These are phyloP conservation scores for Allophyes oxyacanthae DNA, from an alignment of 2,888 invertebrate genomes.

Conservation along the genomic window DNA sequence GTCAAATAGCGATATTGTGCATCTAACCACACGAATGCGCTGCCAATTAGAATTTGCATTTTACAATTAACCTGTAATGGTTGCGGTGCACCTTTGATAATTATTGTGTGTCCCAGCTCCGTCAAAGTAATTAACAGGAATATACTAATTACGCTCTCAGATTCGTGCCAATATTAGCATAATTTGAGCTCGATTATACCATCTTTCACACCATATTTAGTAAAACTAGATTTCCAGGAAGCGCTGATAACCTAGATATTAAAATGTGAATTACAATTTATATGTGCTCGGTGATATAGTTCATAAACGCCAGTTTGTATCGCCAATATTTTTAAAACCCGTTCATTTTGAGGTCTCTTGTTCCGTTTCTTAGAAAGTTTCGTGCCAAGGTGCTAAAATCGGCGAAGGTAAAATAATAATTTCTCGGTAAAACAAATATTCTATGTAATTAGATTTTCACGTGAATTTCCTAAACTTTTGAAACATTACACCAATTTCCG, in stretches of 20 bases:
- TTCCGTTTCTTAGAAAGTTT: not conserved
- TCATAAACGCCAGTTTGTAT: not conserved
- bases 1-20: slow-evolving; percentile 34
- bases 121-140: slow-evolving; percentile 50
- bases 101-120: slow-evolving; percentile 50
- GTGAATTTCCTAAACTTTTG: not conserved
- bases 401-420: not conserved
- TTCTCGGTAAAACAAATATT: not conserved
- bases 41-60: slow-evolving; percentile 68
- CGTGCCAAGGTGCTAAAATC: not conserved
- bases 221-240: slow-evolving; percentile 47
- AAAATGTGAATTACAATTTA: slow-evolving; percentile 23
- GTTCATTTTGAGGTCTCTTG: not conserved
- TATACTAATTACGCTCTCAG: slow-evolving; percentile 28
- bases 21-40: slow-evolving; percentile 27
- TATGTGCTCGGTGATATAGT: slow-evolving; percentile 9
- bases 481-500: slow-evolving; percentile 3
- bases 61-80: slow-evolving; percentile 57
- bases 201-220: slow-evolving; percentile 39
- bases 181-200: slow-evolving; percentile 22
- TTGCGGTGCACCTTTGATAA: slow-evolving; percentile 46
- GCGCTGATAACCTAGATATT: slow-evolving; percentile 45
- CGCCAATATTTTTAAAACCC: slow-evolving; percentile 8
- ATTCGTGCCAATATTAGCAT: slow-evolving; percentile 35
- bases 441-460: not conserved